Percentiles rank a stretch among this genome's conserved stretches.
Evolutionary conservation across 2,888 invertebrate species (phyloP).

Genomic region (Sminthurides aquaticus): DNA sequence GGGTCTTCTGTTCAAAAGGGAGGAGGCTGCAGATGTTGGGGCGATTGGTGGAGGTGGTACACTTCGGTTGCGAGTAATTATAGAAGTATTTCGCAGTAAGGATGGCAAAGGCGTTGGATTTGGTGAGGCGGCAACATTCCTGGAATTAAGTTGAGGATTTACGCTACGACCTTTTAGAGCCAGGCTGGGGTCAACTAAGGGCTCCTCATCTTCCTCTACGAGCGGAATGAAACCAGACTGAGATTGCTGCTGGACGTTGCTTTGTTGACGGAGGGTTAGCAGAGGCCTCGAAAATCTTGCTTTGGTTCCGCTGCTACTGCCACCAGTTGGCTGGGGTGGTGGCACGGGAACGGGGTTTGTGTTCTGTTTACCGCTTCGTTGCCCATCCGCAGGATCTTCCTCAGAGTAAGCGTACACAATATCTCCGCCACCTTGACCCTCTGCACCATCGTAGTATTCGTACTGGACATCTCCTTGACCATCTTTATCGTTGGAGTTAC

Average conservation of each 20-base stretch:
- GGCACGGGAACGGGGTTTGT: not conserved
- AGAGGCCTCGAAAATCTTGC: not conserved
- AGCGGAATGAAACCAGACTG: slow-evolving; percentile 34
- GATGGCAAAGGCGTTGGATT: slow-evolving; percentile 23
- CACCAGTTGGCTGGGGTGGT: not conserved
- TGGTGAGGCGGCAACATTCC: slow-evolving; percentile 25
- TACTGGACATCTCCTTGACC: slow-evolving; percentile 33
- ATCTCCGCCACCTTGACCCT: slow-evolving; percentile 24
- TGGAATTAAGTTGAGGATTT: slow-evolving; percentile 18
- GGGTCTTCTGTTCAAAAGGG: slow-evolving; percentile 19
- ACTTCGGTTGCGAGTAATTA: slow-evolving; percentile 8
- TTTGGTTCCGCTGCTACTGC: no score
- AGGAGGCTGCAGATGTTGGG: slow-evolving; percentile 19
- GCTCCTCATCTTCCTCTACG: slow-evolving; percentile 31
- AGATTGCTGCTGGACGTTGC: slow-evolving; percentile 16
- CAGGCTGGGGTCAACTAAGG: slow-evolving; percentile 11
- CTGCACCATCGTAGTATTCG: slow-evolving; percentile 40
- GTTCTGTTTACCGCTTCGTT: slow-evolving; percentile 1
- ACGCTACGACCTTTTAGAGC: slow-evolving; percentile 38
- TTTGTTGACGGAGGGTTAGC: not conserved
- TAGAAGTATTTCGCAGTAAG: slow-evolving; percentile 17
- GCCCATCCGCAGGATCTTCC: slow-evolving; percentile 21
- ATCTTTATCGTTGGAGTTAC: not conserved
- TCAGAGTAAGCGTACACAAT: slow-evolving; percentile 36
- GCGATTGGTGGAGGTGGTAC: slow-evolving; percentile 16